phyloP scores from a whole-genome alignment of 92 coral and sea anemone genomes.

The Virgularia gustaviana region DNA sequence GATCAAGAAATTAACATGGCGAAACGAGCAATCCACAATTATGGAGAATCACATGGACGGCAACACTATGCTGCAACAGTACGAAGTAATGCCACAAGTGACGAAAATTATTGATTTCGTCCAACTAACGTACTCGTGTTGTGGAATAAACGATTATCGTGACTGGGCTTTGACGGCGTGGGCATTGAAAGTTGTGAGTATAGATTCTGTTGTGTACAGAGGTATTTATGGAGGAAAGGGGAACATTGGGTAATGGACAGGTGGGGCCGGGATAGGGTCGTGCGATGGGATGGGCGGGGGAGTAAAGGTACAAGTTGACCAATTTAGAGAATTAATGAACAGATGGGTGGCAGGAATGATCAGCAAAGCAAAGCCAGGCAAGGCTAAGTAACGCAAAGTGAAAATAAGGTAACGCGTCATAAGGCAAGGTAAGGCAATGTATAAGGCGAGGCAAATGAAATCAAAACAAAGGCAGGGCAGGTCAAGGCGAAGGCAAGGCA shows the following conservation, averaged over 20 bases:
- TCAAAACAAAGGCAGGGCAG: too few relatives aligned
- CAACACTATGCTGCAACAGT: constrained; percentile 64
- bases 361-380: neutral
- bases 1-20: constrained; percentile 61
- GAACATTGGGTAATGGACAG: too few relatives aligned
- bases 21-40: constrained; percentile 58
- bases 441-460: too few relatives aligned
- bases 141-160: constrained; percentile 85
- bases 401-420: too few relatives aligned
- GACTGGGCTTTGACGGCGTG: constrained; percentile 95
- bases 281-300: too few relatives aligned
- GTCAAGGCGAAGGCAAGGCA: too few relatives aligned
- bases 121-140: constrained; percentile 80
- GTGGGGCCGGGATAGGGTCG: too few relatives aligned
- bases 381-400: neutral
- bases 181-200: constrained; percentile 80
- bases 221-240: too few relatives aligned
- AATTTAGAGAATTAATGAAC: neutral
- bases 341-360: neutral
- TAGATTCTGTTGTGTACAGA: neutral
- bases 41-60: constrained; percentile 70
- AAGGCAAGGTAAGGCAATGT: too few relatives aligned
- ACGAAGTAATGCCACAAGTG: constrained; percentile 66
- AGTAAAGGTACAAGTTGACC: too few relatives aligned
- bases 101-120: constrained; percentile 74